A percentile compares a stretch with the other conserved stretches of the same genome.
phyloP scores from a whole-genome alignment of 2,888 invertebrate genomes.

The Deilephila elpenor region DNA sequence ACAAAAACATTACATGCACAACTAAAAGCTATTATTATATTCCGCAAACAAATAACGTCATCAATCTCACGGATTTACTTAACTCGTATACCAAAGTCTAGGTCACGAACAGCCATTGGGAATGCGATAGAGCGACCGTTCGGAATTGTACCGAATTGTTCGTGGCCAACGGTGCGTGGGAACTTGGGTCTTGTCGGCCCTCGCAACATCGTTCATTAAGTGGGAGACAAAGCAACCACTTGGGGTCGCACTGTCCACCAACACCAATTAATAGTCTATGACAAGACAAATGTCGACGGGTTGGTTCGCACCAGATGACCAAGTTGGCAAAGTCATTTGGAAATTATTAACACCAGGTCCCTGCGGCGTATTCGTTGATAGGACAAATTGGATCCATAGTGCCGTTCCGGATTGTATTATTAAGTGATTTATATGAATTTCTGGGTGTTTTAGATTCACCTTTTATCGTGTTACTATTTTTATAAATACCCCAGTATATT shows the following conservation, averaged over 20 bases:
- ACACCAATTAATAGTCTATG: conserved; percentile 2
- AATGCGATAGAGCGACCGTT: background rate
- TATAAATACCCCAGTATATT: no score
- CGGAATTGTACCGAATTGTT: background rate
- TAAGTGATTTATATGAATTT: no score
- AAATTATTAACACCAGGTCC: background rate
- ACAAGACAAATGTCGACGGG: conserved; percentile 7
- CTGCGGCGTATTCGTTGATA: background rate
- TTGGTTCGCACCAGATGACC: background rate
- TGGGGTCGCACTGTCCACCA: background rate
- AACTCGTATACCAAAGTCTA: background rate
- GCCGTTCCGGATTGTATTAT: no score
- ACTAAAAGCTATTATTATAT: no score
- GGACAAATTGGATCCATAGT: background rate
- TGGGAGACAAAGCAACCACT: background rate
- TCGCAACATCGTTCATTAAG: conserved; percentile 4
- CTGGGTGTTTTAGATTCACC: no score
- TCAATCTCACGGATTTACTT: no score
- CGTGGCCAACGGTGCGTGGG: background rate
- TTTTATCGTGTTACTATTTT: no score
- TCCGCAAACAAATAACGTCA: no score
- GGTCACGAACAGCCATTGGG: background rate
- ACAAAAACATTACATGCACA: no score
- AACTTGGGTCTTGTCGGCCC: background rate
- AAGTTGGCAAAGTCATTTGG: background rate